phyloP scores from a whole-genome alignment of 2,113 vertebrate species.

The Pangasianodon gigas region DNA sequence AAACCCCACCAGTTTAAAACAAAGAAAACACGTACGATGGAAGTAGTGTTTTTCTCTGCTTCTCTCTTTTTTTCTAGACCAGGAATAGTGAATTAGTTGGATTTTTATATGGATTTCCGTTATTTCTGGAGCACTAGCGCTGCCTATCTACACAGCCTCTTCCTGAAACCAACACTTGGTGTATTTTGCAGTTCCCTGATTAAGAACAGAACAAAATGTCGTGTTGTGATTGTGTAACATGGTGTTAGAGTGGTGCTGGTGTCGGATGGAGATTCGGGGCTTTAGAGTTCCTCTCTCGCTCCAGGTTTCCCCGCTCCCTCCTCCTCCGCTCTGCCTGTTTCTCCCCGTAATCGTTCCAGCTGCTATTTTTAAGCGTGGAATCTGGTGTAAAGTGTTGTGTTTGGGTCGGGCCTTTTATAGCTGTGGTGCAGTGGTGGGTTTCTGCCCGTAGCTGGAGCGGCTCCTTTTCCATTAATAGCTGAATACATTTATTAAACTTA shows the following conservation, averaged over 20 bases:
- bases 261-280: not conserved
- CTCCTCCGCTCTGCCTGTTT: not conserved
- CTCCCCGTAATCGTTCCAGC: slow-evolving; percentile 12
- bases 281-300: not conserved
- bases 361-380: slow-evolving; percentile 42
- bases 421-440: not conserved
- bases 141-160: not conserved
- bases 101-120: not conserved
- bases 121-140: too few relatives aligned
- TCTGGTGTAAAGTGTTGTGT: slow-evolving; percentile 36
- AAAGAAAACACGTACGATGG: not conserved
- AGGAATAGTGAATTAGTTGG: not conserved
- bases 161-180: not conserved
- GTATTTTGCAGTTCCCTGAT: not conserved
- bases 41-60: not conserved
- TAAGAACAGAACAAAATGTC: not conserved
- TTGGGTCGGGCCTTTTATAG: slow-evolving; percentile 38
- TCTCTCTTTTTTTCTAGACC: not conserved
- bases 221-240: not conserved
- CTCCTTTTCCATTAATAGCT: not conserved
- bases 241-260: not conserved
- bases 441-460: slow-evolving; percentile 7
- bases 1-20: not conserved
- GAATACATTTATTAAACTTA: not conserved
- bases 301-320: not conserved